Base-by-base conservation (phyloP, 2,888 invertebrate genomes). In the Megastigmus dorsalis region DNA sequence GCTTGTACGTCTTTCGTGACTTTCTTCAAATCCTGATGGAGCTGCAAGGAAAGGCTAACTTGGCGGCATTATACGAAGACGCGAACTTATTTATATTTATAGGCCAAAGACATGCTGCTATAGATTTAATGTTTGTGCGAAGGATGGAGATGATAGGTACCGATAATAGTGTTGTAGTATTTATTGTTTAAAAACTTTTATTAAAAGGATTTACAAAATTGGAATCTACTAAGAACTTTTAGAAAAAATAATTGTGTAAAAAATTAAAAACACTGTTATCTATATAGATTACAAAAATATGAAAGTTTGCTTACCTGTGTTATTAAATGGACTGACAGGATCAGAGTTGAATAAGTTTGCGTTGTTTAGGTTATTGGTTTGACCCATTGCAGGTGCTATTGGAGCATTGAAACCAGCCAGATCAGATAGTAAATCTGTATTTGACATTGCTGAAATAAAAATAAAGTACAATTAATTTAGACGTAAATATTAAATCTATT, bases 381-480 rank as follows among this genome's bases (percentile, higher is more conserved):
- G 80, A 43, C 79, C 80, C 20, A 81, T 50, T n/a, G 82, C 71
- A 15, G 83, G 78, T 10, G 78, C 71, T 33, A 83, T 78, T 54
- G 80, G 60, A 23, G 84, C 74, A 76, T 82, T 82, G 70, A 86
- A 85, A 77, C 89, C 89, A 62, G 89, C 88, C 75, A 90, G 86
- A 79, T 89, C 90, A 5, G 90, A 89, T 62, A 90, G 81, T 78
- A 90, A 86, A 85, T 90, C 90, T 3, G 86, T 83, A 63, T 83
- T 84, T 60, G 84, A 82, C 45, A 81, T 60, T 20, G 79, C 82
- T 85, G 60, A 23, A 71, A 52, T 67, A 62, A 43, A 15, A 20
- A 26, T 33, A 23, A 48, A 26, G 50, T 13, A 28, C n/a, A 38
- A 30, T 30, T 63, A 18, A 45, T 3, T 26, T 4, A 13, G n/a